These are phyloP conservation scores for Hydractinia echinata DNA, from an alignment of 30 jellyfish, hydroid and myxozoan genomes.

Conservation along the genomic window DNA sequence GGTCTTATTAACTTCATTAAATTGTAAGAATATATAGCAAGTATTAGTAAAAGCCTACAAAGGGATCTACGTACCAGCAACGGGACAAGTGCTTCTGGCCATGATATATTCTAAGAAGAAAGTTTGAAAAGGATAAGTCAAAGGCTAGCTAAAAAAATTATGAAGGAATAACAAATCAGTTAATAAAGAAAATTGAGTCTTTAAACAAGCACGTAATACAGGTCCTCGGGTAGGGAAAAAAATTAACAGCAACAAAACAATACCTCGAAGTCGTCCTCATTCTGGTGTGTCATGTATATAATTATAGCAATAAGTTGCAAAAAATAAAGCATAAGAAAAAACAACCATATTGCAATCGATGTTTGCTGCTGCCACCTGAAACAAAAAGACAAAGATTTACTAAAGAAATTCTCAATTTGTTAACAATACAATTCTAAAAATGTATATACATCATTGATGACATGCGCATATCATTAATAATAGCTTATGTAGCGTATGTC, in stretches of 20 bases:
- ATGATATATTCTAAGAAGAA: constrained; percentile 62
- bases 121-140: background rate
- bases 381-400: background rate
- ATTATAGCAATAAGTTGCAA: constrained; percentile 56
- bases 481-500: background rate
- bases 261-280: constrained; percentile 70
- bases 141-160: too few relatives aligned
- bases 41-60: background rate
- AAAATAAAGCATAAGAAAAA: constrained; percentile 66
- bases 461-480: background rate
- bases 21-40: too few relatives aligned
- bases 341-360: constrained; percentile 60
- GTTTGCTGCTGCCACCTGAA: constrained; percentile 94
- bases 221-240: background rate
- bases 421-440: background rate
- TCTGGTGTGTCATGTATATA: constrained; percentile 56
- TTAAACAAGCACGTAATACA: too few relatives aligned
- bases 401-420: too few relatives aligned
- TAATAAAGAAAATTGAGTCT: too few relatives aligned
- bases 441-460: background rate
- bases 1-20: too few relatives aligned
- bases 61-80: constrained; percentile 52
- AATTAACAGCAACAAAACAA: background rate
- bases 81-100: constrained; percentile 93
- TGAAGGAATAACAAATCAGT: too few relatives aligned